A percentile compares a stretch with the other conserved stretches of the same genome.
Conservation (phyloP, 2,113 vertebrate species). For the Lutjanus erythropterus region DNA sequence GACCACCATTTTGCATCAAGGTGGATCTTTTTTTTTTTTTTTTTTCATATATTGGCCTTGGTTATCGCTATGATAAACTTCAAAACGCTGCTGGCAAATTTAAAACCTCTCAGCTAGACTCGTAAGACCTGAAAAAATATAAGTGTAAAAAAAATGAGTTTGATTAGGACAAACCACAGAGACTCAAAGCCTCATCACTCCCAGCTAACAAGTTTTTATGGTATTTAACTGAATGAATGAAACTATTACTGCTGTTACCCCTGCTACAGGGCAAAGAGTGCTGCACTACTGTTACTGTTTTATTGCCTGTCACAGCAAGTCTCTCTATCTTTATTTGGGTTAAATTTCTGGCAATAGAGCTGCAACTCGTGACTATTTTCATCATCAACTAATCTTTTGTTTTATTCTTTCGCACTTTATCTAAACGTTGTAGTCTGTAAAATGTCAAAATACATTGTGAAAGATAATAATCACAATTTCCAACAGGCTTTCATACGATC, state of each 20-base stretch:
- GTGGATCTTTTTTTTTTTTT: too few relatives aligned
- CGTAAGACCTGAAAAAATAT: neutral
- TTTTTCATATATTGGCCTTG: too few relatives aligned
- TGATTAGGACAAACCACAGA: neutral
- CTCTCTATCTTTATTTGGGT: neutral
- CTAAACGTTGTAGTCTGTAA: too few relatives aligned
- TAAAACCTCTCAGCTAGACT: neutral
- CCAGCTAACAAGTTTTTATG: neutral
- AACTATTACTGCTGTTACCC: neutral
- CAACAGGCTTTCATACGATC: too few relatives aligned
- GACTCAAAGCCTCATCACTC: neutral
- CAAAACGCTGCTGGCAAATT: neutral
- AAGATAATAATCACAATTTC: too few relatives aligned
- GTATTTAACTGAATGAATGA: slow-evolving; percentile 17
- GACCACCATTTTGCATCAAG: neutral
- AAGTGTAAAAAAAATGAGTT: neutral
- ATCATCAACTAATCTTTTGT: too few relatives aligned
- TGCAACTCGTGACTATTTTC: too few relatives aligned
- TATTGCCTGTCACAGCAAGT: neutral
- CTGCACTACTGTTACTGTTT: neutral
- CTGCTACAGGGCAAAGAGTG: neutral
- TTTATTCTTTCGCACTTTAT: too few relatives aligned
- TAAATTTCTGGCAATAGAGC: neutral
- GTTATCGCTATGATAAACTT: neutral
- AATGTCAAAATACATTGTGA: too few relatives aligned